Evolutionary conservation across 2,113 vertebrate genomes (phyloP), one percentile per base, ranked within the genome.

Genomic region (pig (Sus scrofa)): DNA sequence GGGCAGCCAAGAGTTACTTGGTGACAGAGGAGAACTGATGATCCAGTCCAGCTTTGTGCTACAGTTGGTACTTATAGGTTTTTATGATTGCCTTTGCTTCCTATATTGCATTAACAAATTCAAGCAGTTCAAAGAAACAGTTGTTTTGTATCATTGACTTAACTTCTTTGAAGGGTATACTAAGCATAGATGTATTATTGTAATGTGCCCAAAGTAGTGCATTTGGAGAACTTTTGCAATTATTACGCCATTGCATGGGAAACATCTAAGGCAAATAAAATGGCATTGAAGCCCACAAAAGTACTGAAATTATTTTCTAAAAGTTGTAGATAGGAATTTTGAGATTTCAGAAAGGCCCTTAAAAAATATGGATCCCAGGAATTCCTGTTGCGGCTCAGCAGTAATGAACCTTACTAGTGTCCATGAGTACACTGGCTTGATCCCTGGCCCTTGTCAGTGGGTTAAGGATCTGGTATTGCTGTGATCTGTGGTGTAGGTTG

Each of bases 1-100:
- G 97, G 97, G 96, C 92, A 97, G 89, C 93, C 96, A 92, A 85
- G 96, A 75, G 71, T 89, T 88, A 77, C 77, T 97, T 97, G 95
- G 96, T 89, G 65, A 97, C 56, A 95, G 93, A 91, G 73, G 86
- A 87, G 92, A 96, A 91, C 6, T 86, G 91, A 9, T 65, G 81
- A 85, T 81, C 70, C 34, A 50, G 0, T 74, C 52, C 70, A 96
- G 91, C 95, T 97, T 82, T 74, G 3, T 58, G 79, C 71, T 97
- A 79, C 88, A 97, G 81, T 94, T 81, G 78, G 85, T 82, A 91
- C 87, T 92, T 91, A 56, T 54, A 95, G 91, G n/a, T 92, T 97
- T 96, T 91, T 95, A 67, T 65, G 44, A 52, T 67, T 74, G 19
- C 18, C 16, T 95, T 94, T 75, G n/a, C 30, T 83, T 94, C 67